Percentiles rank a stretch among this genome's conserved stretches.
Evolutionary conservation across 2,888 invertebrate genomes (phyloP).

Genomic region (Agrotis puta): DNA sequence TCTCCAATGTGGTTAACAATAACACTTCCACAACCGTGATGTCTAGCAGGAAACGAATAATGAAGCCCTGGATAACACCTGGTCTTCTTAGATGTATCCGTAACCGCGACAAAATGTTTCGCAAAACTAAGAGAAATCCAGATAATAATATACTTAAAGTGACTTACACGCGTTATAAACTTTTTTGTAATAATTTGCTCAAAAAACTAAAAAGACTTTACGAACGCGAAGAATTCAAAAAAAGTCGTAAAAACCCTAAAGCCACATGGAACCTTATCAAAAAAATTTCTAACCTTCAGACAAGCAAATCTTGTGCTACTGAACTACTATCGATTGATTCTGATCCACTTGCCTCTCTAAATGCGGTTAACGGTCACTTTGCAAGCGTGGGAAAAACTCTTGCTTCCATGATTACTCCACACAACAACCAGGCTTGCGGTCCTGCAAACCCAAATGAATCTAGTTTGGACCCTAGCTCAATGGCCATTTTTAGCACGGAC

Average conservation of each 20-base stretch:
- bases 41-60: too few relatives aligned
- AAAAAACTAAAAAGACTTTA: not conserved
- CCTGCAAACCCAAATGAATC: not conserved
- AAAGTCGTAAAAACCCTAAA: slow-evolving; percentile 24
- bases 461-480: not conserved
- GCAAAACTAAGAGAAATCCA: too few relatives aligned
- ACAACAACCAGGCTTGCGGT: not conserved
- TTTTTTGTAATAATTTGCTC: too few relatives aligned
- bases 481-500: slow-evolving; percentile 15
- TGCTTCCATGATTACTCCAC: slow-evolving; percentile 4
- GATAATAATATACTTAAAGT: too few relatives aligned
- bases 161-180: too few relatives aligned
- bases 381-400: not conserved
- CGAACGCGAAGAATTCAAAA: slow-evolving; percentile 19
- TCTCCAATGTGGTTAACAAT: too few relatives aligned
- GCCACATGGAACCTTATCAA: slow-evolving; percentile 36
- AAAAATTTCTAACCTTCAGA: slow-evolving; percentile 17
- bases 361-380: slow-evolving; percentile 5
- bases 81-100: too few relatives aligned
- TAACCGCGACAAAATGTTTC: too few relatives aligned
- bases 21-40: too few relatives aligned
- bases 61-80: too few relatives aligned
- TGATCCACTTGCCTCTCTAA: slow-evolving; percentile 5
- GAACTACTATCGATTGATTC: slow-evolving; percentile 6
- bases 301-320: not conserved